These are phyloP conservation scores for Brachyistius frenatus DNA, from an alignment of 2,113 vertebrate species.

Conservation along the genomic window DNA sequence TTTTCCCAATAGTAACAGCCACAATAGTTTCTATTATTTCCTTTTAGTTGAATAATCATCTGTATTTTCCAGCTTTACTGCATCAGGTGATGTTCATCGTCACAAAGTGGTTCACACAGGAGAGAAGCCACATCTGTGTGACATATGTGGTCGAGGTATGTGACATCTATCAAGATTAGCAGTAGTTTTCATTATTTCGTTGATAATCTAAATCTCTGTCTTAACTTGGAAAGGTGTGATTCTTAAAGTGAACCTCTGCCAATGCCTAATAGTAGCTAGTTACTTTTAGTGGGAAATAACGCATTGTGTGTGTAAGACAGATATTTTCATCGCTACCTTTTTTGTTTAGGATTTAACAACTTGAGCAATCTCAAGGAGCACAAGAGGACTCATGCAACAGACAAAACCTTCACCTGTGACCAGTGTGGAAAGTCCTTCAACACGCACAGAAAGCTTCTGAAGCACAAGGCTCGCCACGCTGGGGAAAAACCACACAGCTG, in stretches of 20 bases:
- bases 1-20: not conserved
- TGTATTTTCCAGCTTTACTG: slow-evolving; percentile 89
- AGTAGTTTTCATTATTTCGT: not conserved
- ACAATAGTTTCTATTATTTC: not conserved
- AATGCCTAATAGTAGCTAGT: not conserved
- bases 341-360: slow-evolving; percentile 92
- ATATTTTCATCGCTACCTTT: not conserved
- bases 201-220: not conserved
- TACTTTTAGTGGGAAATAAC: not conserved
- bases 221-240: not conserved
- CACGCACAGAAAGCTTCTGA: slow-evolving; percentile 93
- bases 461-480: slow-evolving; percentile 91
- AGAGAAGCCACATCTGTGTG: slow-evolving; percentile 95
- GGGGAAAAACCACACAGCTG: slow-evolving; percentile 95
- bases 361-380: slow-evolving; percentile 98
- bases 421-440: slow-evolving; percentile 98
- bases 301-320: not conserved
- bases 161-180: not conserved
- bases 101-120: slow-evolving; percentile 97
- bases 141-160: slow-evolving; percentile 95
- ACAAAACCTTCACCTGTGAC: slow-evolving; percentile 95
- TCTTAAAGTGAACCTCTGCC: not conserved
- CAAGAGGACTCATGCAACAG: slow-evolving; percentile 93
- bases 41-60: not conserved
- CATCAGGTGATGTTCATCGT: slow-evolving; percentile 95